Percentiles rank a stretch among this genome's conserved stretches.
Conservation (phyloP, 2,888 invertebrate species). For the Ormyrus labotus region DNA sequence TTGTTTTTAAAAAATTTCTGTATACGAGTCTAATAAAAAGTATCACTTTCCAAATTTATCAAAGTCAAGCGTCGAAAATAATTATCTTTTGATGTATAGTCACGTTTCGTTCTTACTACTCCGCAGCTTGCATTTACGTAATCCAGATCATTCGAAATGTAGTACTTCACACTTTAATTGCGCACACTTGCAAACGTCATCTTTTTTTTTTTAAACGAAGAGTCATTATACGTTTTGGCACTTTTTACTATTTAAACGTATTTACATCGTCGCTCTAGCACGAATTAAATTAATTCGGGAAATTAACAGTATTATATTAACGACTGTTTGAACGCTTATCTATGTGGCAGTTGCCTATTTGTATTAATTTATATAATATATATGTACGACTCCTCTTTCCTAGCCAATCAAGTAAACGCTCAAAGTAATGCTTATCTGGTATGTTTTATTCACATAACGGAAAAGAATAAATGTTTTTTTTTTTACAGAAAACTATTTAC, state of each 20-base stretch:
- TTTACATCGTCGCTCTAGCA: constrained; percentile 50
- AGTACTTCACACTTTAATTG: constrained; percentile 29
- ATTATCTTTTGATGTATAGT: neutral
- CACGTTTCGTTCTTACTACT: constrained; percentile 21
- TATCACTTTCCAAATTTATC: constrained; percentile 11
- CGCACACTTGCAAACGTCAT: constrained; percentile 27
- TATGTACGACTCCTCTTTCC: constrained; percentile 20
- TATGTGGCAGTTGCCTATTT: constrained; percentile 34
- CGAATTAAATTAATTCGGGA: constrained; percentile 48
- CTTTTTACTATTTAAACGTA: constrained; percentile 55
- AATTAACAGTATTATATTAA: constrained; percentile 42
- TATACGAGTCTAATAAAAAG: constrained; percentile 14
- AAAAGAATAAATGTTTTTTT: constrained; percentile 31
- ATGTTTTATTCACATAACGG: constrained; percentile 26
- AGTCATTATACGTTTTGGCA: constrained; percentile 55
- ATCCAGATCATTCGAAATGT: constrained; percentile 17
- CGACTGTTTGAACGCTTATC: constrained; percentile 40
- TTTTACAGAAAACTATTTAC: constrained; percentile 73
- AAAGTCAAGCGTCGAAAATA: constrained; percentile 14
- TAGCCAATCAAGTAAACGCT: constrained; percentile 21
- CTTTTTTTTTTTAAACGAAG: constrained; percentile 27
- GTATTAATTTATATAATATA: constrained; percentile 25
- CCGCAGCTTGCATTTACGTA: neutral
- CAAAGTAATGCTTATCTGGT: constrained; percentile 23
- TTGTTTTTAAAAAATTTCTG: constrained; percentile 9